Evolutionary conservation across 2,797 vertebrate genomes (phyloP).

Genomic region (Limosa lapponica): DNA sequence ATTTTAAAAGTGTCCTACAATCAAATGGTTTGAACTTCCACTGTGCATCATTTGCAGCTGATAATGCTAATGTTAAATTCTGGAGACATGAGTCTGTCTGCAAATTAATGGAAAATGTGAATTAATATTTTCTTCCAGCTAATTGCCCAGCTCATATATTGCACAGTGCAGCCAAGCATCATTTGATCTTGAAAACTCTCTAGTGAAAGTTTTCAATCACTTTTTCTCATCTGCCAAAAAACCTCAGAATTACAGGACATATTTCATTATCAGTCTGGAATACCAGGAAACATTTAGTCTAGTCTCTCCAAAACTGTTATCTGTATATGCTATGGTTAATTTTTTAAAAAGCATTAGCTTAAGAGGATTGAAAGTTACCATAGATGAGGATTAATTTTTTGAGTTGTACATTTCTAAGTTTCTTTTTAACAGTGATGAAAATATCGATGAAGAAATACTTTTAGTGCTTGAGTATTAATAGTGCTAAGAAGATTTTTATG

Average conservation of each 20-base stretch:
- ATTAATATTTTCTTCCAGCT: constrained; percentile 51
- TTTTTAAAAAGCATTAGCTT: background rate
- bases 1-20: constrained; percentile 21
- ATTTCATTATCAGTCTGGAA: background rate
- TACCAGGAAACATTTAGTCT: background rate
- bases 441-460: background rate
- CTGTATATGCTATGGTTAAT: background rate
- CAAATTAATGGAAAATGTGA: constrained; percentile 67
- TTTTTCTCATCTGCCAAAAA: background rate
- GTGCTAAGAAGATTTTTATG: background rate
- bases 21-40: constrained; percentile 66
- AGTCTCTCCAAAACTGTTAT: background rate
- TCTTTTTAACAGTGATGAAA: background rate
- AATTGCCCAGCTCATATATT: constrained; percentile 33
- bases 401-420: background rate
- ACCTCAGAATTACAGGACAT: background rate
- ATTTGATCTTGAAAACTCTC: constrained; percentile 8
- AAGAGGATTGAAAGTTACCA: background rate
- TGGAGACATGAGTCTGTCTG: constrained; percentile 66
- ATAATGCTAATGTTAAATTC: constrained; percentile 51
- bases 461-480: background rate
- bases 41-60: background rate
- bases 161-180: background rate
- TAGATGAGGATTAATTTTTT: background rate
- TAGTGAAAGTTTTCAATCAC: background rate